A percentile compares a stretch with the other conserved stretches of the same genome.
Evolutionary conservation across 2,113 vertebrate species (phyloP).

Genomic region (Gnathonemus echidnorhynchus): DNA sequence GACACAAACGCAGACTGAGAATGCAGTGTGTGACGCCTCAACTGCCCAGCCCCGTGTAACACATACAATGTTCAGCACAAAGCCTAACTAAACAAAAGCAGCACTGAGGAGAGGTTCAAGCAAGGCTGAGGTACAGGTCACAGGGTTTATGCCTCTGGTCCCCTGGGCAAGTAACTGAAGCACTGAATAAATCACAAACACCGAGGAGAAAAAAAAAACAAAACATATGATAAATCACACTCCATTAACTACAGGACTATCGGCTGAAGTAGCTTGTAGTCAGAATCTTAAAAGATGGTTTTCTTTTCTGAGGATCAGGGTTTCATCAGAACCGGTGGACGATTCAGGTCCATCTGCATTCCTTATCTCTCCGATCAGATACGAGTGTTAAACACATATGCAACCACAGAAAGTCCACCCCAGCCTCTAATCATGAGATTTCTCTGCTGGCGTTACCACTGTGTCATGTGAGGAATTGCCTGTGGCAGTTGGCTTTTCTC

Average conservation of each 20-base stretch:
- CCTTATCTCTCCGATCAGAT: not conserved
- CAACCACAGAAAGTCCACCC: not conserved
- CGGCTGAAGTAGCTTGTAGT: not conserved
- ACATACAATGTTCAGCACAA: slow-evolving; percentile 48
- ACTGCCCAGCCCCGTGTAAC: slow-evolving; percentile 46
- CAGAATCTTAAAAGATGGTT: not conserved
- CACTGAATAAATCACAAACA: slow-evolving; percentile 12
- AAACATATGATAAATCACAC: not conserved
- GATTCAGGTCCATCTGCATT: not conserved
- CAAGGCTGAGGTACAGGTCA: slow-evolving; percentile 44
- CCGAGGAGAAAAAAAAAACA: not conserved
- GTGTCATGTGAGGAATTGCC: slow-evolving; percentile 19
- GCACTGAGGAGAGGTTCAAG: slow-evolving; percentile 48
- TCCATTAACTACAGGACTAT: not conserved
- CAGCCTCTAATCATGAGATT: slow-evolving; percentile 17
- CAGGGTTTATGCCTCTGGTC: slow-evolving; percentile 53
- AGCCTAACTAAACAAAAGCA: slow-evolving; percentile 54
- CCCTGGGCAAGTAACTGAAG: slow-evolving; percentile 44
- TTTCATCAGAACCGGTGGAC: not conserved
- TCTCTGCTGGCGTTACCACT: not conserved
- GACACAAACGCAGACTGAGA: slow-evolving; percentile 4
- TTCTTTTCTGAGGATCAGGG: not conserved
- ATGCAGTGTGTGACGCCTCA: not conserved
- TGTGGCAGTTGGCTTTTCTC: not conserved
- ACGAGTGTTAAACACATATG: not conserved